Evolutionary conservation across 2,797 vertebrate species (phyloP).

Genomic region (Xenopus petersii): DNA sequence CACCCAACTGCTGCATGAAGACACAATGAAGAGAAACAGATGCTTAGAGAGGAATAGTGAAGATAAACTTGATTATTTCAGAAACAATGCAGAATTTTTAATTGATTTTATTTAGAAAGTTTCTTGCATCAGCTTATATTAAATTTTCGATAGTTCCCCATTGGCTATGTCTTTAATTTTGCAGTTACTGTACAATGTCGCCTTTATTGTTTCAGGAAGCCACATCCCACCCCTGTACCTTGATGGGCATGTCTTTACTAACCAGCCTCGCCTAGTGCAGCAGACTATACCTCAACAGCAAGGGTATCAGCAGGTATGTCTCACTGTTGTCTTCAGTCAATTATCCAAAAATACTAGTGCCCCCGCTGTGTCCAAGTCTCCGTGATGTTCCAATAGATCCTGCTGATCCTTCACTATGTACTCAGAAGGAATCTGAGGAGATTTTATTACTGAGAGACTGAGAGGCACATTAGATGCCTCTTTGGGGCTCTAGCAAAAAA

Average conservation of each 20-base stretch:
- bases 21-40: too few species aligned
- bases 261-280: conserved; percentile 92
- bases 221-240: conserved; percentile 93
- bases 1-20: too few species aligned
- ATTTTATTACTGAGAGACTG: background rate
- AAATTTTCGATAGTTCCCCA: too few species aligned
- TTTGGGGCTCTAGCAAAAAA: too few species aligned
- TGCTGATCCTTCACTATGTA: conserved; percentile 26
- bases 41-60: too few species aligned
- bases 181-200: background rate
- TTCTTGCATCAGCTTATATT: too few species aligned
- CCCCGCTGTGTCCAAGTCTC: background rate
- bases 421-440: conserved; percentile 11
- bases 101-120: too few species aligned
- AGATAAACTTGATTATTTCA: too few species aligned
- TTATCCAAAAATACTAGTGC: background rate
- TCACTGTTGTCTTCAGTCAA: too few species aligned
- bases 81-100: too few species aligned
- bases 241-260: conserved; percentile 92
- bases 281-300: conserved; percentile 94
- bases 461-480: too few species aligned
- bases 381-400: conserved; percentile 37
- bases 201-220: conserved; percentile 72
- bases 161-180: background rate
- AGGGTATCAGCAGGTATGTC: conserved; percentile 90